Percentiles rank a stretch among this genome's conserved stretches.
Conservation (phyloP, 1,140 invertebrate genomes). For the Amyelois transitella region DNA sequence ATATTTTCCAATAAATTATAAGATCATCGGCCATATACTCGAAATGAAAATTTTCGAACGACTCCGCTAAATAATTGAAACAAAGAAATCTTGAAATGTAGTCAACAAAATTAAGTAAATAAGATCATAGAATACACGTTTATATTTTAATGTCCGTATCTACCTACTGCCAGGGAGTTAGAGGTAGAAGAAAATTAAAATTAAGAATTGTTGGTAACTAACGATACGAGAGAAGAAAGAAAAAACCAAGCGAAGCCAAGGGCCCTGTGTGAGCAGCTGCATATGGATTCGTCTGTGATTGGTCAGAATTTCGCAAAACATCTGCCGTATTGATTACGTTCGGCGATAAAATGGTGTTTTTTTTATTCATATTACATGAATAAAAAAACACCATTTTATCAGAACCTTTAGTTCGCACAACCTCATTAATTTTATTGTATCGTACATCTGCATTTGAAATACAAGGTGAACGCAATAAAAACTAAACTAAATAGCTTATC, state of each 20-base stretch:
- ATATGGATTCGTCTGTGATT: conserved; percentile 15
- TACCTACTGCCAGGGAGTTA: no score
- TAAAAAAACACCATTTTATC: background rate
- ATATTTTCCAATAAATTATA: background rate
- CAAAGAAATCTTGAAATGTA: background rate
- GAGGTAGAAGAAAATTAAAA: no score
- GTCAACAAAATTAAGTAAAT: no score
- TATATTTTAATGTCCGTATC: no score
- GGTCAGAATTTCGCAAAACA: conserved; percentile 17
- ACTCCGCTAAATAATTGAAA: background rate
- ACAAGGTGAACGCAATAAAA: background rate
- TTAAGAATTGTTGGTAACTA: background rate
- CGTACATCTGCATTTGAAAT: background rate
- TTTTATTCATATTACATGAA: no score
- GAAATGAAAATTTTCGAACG: background rate
- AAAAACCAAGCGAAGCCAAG: background rate
- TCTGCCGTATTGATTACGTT: conserved; percentile 33
- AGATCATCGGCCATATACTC: background rate
- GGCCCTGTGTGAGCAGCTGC: conserved; percentile 26
- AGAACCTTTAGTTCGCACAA: background rate
- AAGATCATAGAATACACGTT: no score
- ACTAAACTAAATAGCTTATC: background rate
- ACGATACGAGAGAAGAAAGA: background rate
- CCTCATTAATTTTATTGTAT: background rate
- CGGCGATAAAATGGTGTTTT: conserved; percentile 15